A percentile compares a stretch with the other conserved stretches of the same genome.
phyloP scores from a whole-genome alignment of 2,113 vertebrate genomes.

The Nycticebus coucang region DNA sequence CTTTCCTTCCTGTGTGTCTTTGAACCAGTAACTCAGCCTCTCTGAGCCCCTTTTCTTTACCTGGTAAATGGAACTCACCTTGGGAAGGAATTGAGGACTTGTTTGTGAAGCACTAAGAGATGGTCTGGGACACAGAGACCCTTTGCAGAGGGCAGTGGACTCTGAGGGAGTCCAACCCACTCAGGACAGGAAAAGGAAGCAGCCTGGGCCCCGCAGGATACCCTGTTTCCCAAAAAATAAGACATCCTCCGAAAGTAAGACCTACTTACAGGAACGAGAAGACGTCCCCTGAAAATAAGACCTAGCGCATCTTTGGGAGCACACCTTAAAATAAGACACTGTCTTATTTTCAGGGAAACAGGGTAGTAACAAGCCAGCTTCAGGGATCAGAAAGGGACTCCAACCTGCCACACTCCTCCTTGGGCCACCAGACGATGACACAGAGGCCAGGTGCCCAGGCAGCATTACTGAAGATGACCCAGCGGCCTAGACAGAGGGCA shows the following conservation, averaged over 20 bases:
- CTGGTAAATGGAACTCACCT: not conserved
- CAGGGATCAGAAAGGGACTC: fast-evolving
- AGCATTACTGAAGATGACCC: not conserved
- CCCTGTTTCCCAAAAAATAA: too few relatives aligned
- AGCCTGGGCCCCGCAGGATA: not conserved
- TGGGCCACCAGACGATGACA: not conserved
- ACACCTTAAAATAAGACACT: too few relatives aligned
- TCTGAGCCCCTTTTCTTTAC: not conserved
- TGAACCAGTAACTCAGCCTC: not conserved
- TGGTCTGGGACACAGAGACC: fast-evolving
- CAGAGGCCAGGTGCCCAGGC: not conserved
- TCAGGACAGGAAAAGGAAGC: not conserved
- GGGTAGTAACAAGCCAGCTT: not conserved
- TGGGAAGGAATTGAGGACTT: not conserved
- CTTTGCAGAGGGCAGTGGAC: not conserved
- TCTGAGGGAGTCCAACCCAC: not conserved
- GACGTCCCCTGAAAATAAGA: too few relatives aligned
- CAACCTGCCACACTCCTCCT: not conserved
- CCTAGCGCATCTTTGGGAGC: too few relatives aligned
- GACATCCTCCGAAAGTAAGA: too few relatives aligned
- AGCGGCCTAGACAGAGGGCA: too few relatives aligned
- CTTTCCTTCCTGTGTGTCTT: not conserved
- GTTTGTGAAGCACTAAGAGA: too few relatives aligned
- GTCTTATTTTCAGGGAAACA: too few relatives aligned
- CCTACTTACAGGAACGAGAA: too few relatives aligned